phyloP scores from a whole-genome alignment of 2,797 vertebrate species.

The Sandelia bainsii region DNA sequence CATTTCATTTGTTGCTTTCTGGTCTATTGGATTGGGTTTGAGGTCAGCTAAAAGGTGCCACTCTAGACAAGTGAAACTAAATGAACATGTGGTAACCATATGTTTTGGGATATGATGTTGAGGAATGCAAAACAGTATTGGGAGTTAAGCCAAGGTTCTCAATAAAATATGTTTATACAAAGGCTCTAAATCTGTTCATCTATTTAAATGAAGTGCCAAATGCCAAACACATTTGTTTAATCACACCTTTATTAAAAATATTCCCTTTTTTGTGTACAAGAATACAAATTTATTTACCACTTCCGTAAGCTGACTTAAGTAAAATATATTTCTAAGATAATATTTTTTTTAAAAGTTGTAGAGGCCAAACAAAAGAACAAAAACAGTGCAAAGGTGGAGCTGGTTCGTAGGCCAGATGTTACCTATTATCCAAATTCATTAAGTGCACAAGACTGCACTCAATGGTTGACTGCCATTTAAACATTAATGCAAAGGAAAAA shows the following conservation, averaged over 20 bases:
- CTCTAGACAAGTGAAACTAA: conserved; percentile 26
- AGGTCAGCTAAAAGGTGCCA: conserved; percentile 27
- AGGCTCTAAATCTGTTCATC: neutral
- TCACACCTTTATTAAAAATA: neutral
- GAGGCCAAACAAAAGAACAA: neutral
- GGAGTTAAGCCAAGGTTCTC: conserved; percentile 7
- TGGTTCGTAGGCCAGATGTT: too few species aligned
- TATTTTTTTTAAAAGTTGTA: neutral
- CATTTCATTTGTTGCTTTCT: conserved; percentile 33
- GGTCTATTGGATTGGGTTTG: conserved; percentile 21
- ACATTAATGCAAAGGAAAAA: conserved; percentile 5
- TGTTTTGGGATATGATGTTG: conserved; percentile 32
- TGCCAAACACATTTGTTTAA: neutral
- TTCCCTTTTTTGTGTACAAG: neutral
- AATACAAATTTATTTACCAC: neutral
- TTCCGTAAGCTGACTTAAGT: neutral
- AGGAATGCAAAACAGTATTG: conserved; percentile 35
- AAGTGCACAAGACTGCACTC: neutral
- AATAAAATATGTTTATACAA: conserved; percentile 9
- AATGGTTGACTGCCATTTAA: too few species aligned
- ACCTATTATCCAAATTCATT: neutral
- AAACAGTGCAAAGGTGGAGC: neutral
- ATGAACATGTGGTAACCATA: conserved; percentile 47
- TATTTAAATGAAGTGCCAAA: conserved; percentile 2
- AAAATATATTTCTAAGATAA: neutral